Percentiles rank a stretch among this genome's conserved stretches.
phyloP scores from a whole-genome alignment of 2,888 invertebrate genomes.

The Labia minor region DNA sequence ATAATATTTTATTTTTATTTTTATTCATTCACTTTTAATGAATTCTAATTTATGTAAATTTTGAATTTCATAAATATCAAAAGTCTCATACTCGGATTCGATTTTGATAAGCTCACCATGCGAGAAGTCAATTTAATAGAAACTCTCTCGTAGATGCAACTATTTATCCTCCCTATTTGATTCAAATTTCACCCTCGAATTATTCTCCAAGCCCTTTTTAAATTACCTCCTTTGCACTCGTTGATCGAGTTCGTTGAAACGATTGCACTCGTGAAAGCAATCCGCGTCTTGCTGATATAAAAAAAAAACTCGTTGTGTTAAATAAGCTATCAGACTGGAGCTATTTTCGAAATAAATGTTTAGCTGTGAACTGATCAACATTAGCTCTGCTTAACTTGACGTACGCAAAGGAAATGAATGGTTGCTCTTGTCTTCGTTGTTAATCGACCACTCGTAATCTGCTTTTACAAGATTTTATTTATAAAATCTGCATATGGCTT shows the following conservation, averaged over 20 bases:
- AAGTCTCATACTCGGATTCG: no score
- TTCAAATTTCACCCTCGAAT: background rate
- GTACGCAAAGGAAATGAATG: constrained; percentile 6
- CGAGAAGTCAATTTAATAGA: no score
- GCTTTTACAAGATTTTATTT: constrained; percentile 7
- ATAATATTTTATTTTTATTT: no score
- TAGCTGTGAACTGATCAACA: background rate
- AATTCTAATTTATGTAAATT: no score
- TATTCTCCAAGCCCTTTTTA: background rate
- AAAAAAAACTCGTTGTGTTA: background rate
- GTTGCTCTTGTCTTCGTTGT: background rate
- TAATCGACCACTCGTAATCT: background rate
- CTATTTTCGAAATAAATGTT: constrained; percentile 13
- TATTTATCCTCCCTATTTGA: background rate
- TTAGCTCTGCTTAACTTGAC: constrained; percentile 13
- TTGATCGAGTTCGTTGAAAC: background rate
- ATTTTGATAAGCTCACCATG: no score
- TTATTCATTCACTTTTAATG: no score
- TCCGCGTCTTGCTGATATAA: background rate
- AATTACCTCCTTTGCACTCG: background rate
- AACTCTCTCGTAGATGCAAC: background rate
- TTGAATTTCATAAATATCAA: no score
- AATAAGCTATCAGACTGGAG: background rate
- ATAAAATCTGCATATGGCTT: constrained; percentile 5
- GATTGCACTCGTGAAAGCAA: background rate